phyloP scores from a whole-genome alignment of 2,113 vertebrate species.

The Micromys minutus region DNA sequence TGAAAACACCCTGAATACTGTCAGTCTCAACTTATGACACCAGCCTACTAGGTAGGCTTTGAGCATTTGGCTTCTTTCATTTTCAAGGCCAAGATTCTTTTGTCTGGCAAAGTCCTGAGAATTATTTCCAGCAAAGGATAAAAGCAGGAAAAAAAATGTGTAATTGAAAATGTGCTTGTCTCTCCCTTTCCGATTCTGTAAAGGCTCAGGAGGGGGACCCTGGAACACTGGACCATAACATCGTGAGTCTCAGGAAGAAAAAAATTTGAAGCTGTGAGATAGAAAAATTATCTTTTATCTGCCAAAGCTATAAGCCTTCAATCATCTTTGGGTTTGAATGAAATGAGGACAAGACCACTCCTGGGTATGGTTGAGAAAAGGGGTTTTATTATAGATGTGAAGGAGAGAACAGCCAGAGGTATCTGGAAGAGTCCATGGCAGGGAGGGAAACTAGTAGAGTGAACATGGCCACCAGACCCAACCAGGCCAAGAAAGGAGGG shows the following conservation, averaged over 20 bases:
- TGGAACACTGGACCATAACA: background rate
- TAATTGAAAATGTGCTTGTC: background rate
- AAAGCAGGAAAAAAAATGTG: background rate
- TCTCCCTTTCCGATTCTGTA: background rate
- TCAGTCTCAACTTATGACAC: background rate
- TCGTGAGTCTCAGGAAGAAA: background rate
- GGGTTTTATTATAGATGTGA: background rate
- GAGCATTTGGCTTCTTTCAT: background rate
- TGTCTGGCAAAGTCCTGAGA: background rate
- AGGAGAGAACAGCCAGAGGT: background rate
- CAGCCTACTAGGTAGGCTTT: background rate
- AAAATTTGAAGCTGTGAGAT: background rate
- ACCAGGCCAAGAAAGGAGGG: too few species aligned
- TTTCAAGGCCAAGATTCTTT: slow-evolving; percentile 22
- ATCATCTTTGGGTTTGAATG: background rate
- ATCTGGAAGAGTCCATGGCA: background rate
- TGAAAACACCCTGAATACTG: background rate
- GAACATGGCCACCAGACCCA: background rate
- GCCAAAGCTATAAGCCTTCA: background rate
- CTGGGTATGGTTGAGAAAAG: background rate
- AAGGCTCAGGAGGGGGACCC: background rate
- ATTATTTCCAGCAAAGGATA: slow-evolving; percentile 19
- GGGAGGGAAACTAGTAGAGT: background rate
- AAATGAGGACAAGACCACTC: background rate
- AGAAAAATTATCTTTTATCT: background rate